A percentile compares a stretch with the other conserved stretches of the same genome.
Conservation (phyloP, 2,113 vertebrate genomes). For the Brachyistius frenatus region DNA sequence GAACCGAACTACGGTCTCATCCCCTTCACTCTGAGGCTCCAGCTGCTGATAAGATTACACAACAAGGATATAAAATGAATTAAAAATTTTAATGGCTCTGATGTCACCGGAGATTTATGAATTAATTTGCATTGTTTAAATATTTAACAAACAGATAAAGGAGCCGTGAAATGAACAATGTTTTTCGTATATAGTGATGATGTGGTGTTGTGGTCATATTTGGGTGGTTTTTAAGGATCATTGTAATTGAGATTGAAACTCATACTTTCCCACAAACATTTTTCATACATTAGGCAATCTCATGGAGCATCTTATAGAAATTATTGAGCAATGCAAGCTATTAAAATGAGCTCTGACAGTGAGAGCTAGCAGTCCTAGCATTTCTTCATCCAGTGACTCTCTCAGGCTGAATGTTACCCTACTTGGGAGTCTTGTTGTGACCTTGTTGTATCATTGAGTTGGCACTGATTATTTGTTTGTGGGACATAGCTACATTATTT, state of each 20-base stretch:
- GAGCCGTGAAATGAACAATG: neutral
- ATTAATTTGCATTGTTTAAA: constrained; percentile 5
- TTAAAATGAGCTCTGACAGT: constrained; percentile 1
- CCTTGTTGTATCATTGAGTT: constrained; percentile 13
- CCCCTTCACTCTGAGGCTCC: neutral
- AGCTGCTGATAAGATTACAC: neutral
- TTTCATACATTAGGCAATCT: constrained; percentile 2
- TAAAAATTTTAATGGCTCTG: neutral
- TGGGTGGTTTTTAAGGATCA: neutral
- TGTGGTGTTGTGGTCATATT: constrained; percentile 18
- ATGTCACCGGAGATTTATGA: constrained; percentile 18
- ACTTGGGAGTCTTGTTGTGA: constrained; percentile 12
- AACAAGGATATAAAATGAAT: neutral
- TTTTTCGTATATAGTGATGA: constrained; percentile 7
- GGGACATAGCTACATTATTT: neutral
- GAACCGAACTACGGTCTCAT: neutral
- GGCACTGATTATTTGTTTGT: constrained; percentile 31
- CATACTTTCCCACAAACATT: constrained; percentile 3
- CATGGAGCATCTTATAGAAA: constrained; percentile 7
- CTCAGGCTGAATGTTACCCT: constrained; percentile 6
- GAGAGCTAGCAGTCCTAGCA: neutral
- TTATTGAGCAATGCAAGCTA: neutral
- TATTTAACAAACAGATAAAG: constrained; percentile 6
- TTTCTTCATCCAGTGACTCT: neutral
- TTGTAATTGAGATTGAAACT: neutral